Evolutionary conservation across 2,888 invertebrate species (phyloP), one percentile per base, ranked within the genome.

Genomic region (Orthonevra nobilis): DNA sequence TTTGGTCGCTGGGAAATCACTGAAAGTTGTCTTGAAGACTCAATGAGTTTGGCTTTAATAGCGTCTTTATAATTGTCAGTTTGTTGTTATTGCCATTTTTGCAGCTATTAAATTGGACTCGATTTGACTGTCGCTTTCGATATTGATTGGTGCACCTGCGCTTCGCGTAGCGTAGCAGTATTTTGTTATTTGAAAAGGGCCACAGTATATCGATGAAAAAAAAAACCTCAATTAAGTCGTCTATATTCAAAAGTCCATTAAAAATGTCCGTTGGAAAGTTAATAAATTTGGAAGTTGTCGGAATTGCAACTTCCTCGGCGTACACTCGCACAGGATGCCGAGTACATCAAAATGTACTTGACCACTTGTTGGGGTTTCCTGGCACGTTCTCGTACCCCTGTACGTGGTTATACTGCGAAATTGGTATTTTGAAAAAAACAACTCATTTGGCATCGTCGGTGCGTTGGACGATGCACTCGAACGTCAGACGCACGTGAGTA

Each of bases 301-400:
- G 34, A 63, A 58, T 34, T 32, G 34, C 32, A 36, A 73, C 64
- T 77, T 70, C 75, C 75, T 60, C 44, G 30, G 6, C 10, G 17
- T 2, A 56, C 34, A 54, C 48, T 23, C 14, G 34, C 52, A 64
- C 77, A 77, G 77, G 77, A 77, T 77, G 70, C 58, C 70, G 52
- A 61, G 77, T 70, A 70, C 77, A 70, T 60, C 40, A 56, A 58
- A n/a, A 63, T 56, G 70, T 6, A 52, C 66, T 50, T 44, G 38
- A 54, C 52, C 58, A 60, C 9, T 61, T 42, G 36, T 58, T 58
- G 48, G 34, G 50, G 17, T 70, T 72, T 46, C 77, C 26, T 9
- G 42, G 60, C 79, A 79, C 79, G 73, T 73, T 46, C 26, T 23
- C 17, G n/a, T 46, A 58, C 70, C 15, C 52, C 70, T 46, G 12